phyloP scores from a whole-genome alignment of 2,888 invertebrate genomes.

The Schizaphis graminum region DNA sequence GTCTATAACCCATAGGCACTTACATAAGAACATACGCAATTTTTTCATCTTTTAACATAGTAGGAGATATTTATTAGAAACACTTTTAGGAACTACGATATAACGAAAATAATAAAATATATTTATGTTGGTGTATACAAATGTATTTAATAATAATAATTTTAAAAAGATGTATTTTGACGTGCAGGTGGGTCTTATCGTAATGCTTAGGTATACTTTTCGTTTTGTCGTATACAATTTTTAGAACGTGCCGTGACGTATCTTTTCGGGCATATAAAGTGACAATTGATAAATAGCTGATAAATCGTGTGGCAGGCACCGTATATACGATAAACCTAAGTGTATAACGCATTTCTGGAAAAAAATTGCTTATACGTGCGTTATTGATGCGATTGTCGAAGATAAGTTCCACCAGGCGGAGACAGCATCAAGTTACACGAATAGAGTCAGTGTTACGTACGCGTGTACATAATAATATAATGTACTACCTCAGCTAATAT shows the following conservation, averaged over 20 bases:
- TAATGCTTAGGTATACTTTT: background rate
- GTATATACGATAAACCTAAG: background rate
- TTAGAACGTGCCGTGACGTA: background rate
- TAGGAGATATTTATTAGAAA: background rate
- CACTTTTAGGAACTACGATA: background rate
- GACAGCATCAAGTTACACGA: constrained; percentile 9
- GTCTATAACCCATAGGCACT: background rate
- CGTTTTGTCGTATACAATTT: background rate
- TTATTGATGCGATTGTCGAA: constrained; percentile 19
- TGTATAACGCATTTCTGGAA: background rate
- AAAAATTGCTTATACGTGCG: constrained; percentile 7
- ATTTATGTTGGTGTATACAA: background rate
- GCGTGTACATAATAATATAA: background rate
- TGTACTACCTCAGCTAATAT: background rate
- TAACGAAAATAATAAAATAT: background rate
- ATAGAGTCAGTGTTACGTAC: background rate
- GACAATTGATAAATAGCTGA: background rate
- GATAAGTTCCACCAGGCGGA: background rate
- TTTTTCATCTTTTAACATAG: background rate
- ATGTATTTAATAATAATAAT: background rate
- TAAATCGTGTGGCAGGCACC: background rate
- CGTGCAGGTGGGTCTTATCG: background rate
- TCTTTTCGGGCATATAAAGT: background rate
- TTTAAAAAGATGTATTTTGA: background rate
- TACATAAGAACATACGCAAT: background rate